Conservation (phyloP, 1,140 invertebrate species). For the Thereuonema tuberculata region DNA sequence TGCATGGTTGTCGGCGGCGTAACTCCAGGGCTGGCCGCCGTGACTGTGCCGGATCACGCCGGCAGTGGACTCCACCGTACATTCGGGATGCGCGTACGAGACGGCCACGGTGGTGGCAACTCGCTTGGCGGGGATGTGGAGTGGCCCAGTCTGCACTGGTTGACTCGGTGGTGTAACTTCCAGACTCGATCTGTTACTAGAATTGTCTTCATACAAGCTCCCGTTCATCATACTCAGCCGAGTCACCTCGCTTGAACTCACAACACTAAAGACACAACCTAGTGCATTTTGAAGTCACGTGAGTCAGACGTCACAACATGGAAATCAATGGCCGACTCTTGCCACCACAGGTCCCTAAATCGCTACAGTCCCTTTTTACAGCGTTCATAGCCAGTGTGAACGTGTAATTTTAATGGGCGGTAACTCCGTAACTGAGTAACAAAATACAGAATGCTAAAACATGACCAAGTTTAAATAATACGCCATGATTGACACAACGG, state of each 20-base stretch:
- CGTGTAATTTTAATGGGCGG: neutral
- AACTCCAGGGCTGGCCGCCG: constrained; percentile 46
- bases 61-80: constrained; percentile 38
- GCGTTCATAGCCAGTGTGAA: neutral
- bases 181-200: constrained; percentile 40
- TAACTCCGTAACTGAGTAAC: neutral
- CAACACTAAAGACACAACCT: constrained; percentile 15
- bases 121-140: constrained; percentile 71
- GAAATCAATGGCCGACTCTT: constrained; percentile 6
- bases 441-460: neutral
- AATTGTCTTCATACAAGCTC: constrained; percentile 54
- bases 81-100: constrained; percentile 27
- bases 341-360: constrained; percentile 3
- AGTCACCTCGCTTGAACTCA: constrained; percentile 43
- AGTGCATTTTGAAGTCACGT: constrained; percentile 13
- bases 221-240: constrained; percentile 73
- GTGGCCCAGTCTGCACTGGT: constrained; percentile 40
- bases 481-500: constrained; percentile 1
- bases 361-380: neutral
- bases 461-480: neutral
- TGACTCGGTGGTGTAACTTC: constrained; percentile 14
- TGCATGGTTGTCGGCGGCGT: constrained; percentile 46
- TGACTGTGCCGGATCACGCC: constrained; percentile 60
- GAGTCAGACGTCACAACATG: constrained; percentile 13
- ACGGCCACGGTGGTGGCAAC: constrained; percentile 34